Conservation (phyloP, 2,888 invertebrate species). For the Apamea epomidion region DNA sequence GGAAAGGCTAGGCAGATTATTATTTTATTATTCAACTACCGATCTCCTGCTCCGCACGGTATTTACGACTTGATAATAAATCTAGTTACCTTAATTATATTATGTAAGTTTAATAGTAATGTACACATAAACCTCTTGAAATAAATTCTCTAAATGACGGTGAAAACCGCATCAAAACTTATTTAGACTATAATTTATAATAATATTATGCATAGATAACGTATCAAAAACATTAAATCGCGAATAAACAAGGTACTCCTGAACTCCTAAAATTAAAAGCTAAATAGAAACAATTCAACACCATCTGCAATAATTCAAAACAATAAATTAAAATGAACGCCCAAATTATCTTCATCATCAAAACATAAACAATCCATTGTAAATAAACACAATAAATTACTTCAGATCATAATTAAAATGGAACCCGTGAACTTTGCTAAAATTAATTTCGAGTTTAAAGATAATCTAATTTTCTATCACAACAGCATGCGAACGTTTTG, state of each 20-base stretch:
- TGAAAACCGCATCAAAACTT: not conserved
- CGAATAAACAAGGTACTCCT: not conserved
- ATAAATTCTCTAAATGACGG: not conserved
- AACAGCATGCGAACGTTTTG: slow-evolving; percentile 31
- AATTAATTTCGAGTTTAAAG: slow-evolving; percentile 53
- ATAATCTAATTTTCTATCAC: slow-evolving; percentile 56
- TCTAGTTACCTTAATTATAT: too few species aligned
- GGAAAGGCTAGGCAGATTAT: too few species aligned
- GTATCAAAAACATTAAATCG: not conserved
- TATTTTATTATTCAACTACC: too few species aligned
- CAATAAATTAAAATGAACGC: slow-evolving; percentile 41
- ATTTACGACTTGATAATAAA: too few species aligned
- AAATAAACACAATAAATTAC: slow-evolving; percentile 61
- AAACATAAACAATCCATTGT: slow-evolving; percentile 40
- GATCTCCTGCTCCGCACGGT: too few species aligned
- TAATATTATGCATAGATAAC: too few species aligned
- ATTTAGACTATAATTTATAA: too few species aligned
- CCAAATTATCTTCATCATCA: slow-evolving; percentile 42
- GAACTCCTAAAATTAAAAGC: not conserved
- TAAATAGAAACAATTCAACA: slow-evolving; percentile 9
- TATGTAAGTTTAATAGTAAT: too few species aligned
- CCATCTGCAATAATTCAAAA: slow-evolving; percentile 40
- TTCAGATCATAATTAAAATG: slow-evolving; percentile 59
- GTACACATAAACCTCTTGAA: not conserved
- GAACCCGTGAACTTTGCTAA: slow-evolving; percentile 29